Percentiles rank a stretch among this genome's conserved stretches.
phyloP scores from a whole-genome alignment of 2,113 vertebrate species.

The Nibea coibor region DNA sequence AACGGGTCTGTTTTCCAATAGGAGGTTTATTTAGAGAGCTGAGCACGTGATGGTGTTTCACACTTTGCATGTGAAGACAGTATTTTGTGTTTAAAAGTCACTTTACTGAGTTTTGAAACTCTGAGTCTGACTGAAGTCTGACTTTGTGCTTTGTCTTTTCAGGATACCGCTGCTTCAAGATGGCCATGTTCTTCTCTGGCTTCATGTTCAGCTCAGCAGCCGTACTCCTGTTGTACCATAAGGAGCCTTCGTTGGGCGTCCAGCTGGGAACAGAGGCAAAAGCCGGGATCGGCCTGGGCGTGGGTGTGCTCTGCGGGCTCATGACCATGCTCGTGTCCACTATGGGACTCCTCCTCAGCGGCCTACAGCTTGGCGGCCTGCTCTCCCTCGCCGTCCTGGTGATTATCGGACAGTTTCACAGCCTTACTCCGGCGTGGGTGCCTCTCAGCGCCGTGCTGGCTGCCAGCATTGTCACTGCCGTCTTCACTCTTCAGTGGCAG shows the following conservation, averaged over 20 bases:
- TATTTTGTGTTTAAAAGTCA: neutral
- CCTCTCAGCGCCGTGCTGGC: conserved; percentile 82
- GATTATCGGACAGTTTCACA: conserved; percentile 82
- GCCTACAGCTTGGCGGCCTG: conserved; percentile 88
- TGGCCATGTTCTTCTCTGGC: conserved; percentile 91
- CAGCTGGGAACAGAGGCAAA: conserved; percentile 86
- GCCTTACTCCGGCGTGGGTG: conserved; percentile 84
- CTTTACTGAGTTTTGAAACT: neutral
- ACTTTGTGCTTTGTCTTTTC: neutral
- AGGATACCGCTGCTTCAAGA: conserved; percentile 93
- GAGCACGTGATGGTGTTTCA: neutral
- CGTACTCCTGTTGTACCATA: conserved; percentile 87
- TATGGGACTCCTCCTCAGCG: conserved; percentile 88
- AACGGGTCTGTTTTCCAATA: no score
- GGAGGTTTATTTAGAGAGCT: neutral
- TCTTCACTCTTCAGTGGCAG: conserved; percentile 88
- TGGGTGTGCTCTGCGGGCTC: conserved; percentile 88
- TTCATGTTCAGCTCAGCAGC: conserved; percentile 86
- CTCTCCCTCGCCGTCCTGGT: conserved; percentile 83
- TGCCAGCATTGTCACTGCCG: conserved; percentile 81
- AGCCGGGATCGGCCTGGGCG: conserved; percentile 87
- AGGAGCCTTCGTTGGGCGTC: conserved; percentile 81
- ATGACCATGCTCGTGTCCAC: conserved; percentile 87
- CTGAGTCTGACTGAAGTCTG: neutral
- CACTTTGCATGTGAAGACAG: neutral